A percentile compares a stretch with the other conserved stretches of the same genome.
Conservation (phyloP, 2,113 vertebrate species). For the Chamaetylas fuelleborni region DNA sequence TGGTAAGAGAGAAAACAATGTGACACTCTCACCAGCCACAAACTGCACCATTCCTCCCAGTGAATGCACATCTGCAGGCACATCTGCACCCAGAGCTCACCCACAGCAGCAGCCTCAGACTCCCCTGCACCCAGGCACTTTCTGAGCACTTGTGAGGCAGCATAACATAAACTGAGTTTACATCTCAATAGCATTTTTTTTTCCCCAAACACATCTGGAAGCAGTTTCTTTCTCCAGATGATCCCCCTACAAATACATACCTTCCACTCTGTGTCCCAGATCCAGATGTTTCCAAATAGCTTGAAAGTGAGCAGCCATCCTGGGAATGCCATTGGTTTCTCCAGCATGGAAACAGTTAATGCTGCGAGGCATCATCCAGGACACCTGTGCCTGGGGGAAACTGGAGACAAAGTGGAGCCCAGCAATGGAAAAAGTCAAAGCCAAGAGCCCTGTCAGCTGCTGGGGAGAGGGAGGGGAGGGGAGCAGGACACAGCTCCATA, state of each 20-base stretch:
- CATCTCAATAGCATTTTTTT: background rate
- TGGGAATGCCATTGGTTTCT: background rate
- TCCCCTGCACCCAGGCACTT: accelerated
- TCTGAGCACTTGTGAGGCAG: background rate
- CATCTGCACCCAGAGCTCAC: background rate
- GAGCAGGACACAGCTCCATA: background rate
- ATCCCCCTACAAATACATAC: background rate
- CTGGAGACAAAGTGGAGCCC: background rate
- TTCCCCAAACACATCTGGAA: background rate
- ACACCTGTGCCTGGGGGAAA: conserved; percentile 35
- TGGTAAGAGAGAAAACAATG: background rate
- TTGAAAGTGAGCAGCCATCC: background rate
- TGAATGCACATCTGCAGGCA: background rate
- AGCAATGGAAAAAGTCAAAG: conserved; percentile 25
- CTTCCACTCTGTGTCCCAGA: background rate
- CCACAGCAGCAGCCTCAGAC: background rate
- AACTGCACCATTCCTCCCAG: accelerated
- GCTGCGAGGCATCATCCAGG: background rate
- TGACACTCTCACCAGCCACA: background rate
- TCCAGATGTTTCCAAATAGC: background rate
- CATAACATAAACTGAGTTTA: background rate
- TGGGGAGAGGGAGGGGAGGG: background rate
- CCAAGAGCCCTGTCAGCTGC: conserved; percentile 8
- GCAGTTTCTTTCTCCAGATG: conserved; percentile 3
- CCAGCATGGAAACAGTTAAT: background rate